Evolutionary conservation across 2,797 vertebrate genomes (phyloP).

Genomic region (Rhabdophis nuchalis): DNA sequence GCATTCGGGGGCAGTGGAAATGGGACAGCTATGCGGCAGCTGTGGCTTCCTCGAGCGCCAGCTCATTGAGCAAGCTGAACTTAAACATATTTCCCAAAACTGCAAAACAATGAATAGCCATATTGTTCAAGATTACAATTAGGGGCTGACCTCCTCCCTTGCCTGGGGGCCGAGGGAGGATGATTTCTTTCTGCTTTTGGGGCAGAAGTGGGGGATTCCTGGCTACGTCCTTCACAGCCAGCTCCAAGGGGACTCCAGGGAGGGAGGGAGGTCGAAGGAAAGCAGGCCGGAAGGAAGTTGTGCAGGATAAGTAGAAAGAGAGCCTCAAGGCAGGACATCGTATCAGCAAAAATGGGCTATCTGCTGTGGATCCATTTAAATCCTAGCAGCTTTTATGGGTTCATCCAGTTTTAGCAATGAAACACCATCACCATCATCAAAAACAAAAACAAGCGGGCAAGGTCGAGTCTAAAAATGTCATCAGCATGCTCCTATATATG

Average conservation of each 20-base stretch:
- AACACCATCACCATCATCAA: not conserved
- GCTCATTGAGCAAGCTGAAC: conserved; percentile 64
- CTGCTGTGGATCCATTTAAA: conserved; percentile 52
- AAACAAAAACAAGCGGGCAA: not conserved
- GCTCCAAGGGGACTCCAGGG: conserved; percentile 50
- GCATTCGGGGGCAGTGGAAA: conserved; percentile 45
- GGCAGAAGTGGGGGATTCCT: conserved; percentile 67
- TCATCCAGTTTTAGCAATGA: conserved; percentile 32
- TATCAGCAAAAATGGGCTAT: conserved; percentile 69
- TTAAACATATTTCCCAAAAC: conserved; percentile 68
- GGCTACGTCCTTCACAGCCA: conserved; percentile 64
- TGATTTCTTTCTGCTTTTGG: conserved; percentile 57
- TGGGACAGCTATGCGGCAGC: conserved; percentile 57
- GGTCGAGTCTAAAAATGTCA: conserved; percentile 21
- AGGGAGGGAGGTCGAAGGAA: conserved; percentile 48
- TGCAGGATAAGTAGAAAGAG: conserved; percentile 71
- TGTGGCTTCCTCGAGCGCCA: conserved; percentile 65
- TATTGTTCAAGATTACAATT: conserved; percentile 65
- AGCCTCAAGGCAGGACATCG: conserved; percentile 56
- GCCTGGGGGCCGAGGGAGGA: conserved; percentile 60
- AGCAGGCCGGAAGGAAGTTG: conserved; percentile 70
- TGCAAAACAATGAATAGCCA: conserved; percentile 64
- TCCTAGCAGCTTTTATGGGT: conserved; percentile 26
- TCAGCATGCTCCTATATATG: conserved; percentile 22
- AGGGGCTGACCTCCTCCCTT: conserved; percentile 61